Evolutionary conservation across 2,888 invertebrate species (phyloP).

Genomic region (Dolichopus griseipennis): DNA sequence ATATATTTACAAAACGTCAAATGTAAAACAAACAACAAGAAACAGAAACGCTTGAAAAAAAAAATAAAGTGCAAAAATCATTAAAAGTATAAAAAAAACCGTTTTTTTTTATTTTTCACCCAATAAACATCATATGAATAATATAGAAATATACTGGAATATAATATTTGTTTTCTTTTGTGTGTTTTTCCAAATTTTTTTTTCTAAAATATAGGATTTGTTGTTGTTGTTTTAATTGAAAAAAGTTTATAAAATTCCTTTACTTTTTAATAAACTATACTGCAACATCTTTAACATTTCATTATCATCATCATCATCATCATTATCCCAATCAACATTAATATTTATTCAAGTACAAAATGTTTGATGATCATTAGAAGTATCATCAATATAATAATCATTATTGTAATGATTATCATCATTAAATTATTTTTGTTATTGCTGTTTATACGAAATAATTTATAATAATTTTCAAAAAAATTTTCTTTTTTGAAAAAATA

Average conservation of each 20-base stretch:
- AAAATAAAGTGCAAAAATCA: neutral
- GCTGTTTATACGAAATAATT: neutral
- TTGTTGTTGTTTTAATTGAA: neutral
- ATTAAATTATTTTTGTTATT: neutral
- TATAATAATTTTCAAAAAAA: neutral
- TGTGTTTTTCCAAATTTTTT: neutral
- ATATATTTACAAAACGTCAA: neutral
- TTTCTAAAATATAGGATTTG: neutral
- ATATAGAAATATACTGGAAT: neutral
- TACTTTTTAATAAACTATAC: neutral
- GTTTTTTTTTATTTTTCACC: neutral
- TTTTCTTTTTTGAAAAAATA: neutral
- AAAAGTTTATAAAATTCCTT: neutral
- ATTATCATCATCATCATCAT: neutral
- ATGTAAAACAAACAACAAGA: neutral
- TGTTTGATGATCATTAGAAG: neutral
- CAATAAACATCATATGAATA: neutral
- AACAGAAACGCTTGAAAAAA: neutral
- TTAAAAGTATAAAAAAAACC: neutral
- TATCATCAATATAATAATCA: neutral
- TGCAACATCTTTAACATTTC: neutral
- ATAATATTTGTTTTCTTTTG: neutral
- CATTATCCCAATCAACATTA: neutral
- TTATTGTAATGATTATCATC: neutral
- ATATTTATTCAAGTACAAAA: neutral